phyloP scores from a whole-genome alignment of 2,797 vertebrate genomes.

The Tauraco hartlaubi region DNA sequence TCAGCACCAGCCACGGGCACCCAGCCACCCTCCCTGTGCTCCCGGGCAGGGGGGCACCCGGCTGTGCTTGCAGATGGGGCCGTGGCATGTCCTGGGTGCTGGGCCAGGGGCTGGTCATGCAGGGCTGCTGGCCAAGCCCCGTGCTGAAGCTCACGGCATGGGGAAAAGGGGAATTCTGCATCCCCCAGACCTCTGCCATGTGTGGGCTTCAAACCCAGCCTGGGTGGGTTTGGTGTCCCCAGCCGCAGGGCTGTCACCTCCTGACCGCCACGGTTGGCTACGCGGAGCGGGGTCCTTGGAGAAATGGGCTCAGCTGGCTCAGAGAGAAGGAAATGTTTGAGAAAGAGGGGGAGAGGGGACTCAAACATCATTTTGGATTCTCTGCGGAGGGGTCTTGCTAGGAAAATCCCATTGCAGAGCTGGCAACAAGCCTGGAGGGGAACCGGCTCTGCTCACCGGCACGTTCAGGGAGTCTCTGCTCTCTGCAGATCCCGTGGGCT shows the following conservation, averaged over 20 bases:
- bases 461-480: background rate
- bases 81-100: background rate
- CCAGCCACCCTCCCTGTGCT: background rate
- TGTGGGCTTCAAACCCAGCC: background rate
- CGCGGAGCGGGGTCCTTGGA: rapidly evolving
- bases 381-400: background rate
- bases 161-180: background rate
- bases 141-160: rapidly evolving
- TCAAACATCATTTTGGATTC: background rate
- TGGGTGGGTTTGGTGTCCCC: background rate
- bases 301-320: background rate
- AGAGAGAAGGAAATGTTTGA: background rate
- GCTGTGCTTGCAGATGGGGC: rapidly evolving
- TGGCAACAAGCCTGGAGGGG: background rate
- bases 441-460: background rate
- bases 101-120: background rate
- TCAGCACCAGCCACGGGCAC: rapidly evolving
- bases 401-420: background rate
- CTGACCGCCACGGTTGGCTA: background rate
- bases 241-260: background rate
- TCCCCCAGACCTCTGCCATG: background rate
- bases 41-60: background rate
- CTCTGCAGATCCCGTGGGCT: background rate
- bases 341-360: background rate
- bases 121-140: background rate